These are phyloP conservation scores for Ia io DNA, from an alignment of 2,113 vertebrate species.

Conservation along the genomic window DNA sequence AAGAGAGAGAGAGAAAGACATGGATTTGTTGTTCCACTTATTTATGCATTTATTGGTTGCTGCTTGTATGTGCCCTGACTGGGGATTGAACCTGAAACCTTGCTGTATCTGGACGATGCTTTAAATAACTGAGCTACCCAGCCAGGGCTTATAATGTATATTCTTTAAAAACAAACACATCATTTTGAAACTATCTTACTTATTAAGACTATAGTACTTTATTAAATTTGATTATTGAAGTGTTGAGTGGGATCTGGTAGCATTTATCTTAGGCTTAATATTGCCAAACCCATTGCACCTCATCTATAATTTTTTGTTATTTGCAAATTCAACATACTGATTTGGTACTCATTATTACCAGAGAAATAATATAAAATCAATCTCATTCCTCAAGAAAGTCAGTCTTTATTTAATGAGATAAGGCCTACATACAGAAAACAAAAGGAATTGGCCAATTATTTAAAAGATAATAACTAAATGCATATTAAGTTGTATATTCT, in stretches of 20 bases:
- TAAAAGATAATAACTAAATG: background rate
- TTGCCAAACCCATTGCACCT: background rate
- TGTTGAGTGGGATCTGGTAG: background rate
- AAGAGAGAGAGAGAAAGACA: background rate
- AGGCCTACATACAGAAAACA: background rate
- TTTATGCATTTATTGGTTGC: background rate
- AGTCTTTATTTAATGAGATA: background rate
- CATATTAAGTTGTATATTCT: background rate
- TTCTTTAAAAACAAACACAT: background rate
- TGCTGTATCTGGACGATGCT: background rate
- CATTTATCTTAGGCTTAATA: background rate
- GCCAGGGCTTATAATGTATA: background rate
- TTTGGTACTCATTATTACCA: background rate
- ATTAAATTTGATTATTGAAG: background rate
- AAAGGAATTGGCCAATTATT: background rate
- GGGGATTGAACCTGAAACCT: background rate
- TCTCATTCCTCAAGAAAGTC: background rate
- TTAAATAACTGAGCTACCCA: background rate
- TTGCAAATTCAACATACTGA: background rate
- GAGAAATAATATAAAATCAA: background rate
- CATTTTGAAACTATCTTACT: constrained; percentile 22
- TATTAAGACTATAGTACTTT: background rate
- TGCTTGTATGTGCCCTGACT: background rate
- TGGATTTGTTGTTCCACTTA: background rate
- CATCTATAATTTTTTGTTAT: background rate